Evolutionary conservation across 2,888 invertebrate genomes (phyloP), one percentile per base, ranked within the genome.

Genomic region (Trichogramma dendrolimi): DNA sequence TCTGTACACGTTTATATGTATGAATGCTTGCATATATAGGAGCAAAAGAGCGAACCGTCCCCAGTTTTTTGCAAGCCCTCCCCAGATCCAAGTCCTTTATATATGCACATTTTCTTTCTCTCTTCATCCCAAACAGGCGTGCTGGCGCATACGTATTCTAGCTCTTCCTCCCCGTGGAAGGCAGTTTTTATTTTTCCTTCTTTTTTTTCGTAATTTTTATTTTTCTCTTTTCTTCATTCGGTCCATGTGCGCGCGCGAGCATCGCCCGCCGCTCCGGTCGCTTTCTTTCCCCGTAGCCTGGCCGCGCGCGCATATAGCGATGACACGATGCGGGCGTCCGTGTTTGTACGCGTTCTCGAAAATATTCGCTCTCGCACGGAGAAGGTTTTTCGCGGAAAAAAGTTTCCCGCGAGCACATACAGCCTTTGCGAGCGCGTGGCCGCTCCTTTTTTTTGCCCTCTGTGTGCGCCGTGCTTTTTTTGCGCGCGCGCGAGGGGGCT

Each of bases 191-290:
- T 27, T 27, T 27, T 27, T 27, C 27, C 27, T 27, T 27, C 27
- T 27, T 27, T 27, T 27, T 27, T 27, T 27, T 27, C 27, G 27
- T 27, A 27, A 27, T 27, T 27, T 27, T 27, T 27, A 27, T 27
- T 27, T 27, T 27, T 27, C 27, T 27, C 27, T 27, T 27, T 27
- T 27, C 27, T 27, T 27, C 27, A 27, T 27, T 27, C 27, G 27
- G 27, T 27, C 27, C 27, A 27, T 27, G 27, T 27, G 27, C 27
- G 27, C 44, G 39, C 60, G 53, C 54, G 57, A 57, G 55, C 63
- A 60, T 53, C 57, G 57, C 42, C 72, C 72, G 71, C 72, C 71
- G 71, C 75, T 72, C 40, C 38, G 38, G 27, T 38, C 58, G 10
- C 57, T 47, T 46, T 46, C 14, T 60, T 64, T 58, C 61, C 50